Evolutionary conservation across 2,888 invertebrate genomes (phyloP).

Genomic region (Dicranocentrus wangi): DNA sequence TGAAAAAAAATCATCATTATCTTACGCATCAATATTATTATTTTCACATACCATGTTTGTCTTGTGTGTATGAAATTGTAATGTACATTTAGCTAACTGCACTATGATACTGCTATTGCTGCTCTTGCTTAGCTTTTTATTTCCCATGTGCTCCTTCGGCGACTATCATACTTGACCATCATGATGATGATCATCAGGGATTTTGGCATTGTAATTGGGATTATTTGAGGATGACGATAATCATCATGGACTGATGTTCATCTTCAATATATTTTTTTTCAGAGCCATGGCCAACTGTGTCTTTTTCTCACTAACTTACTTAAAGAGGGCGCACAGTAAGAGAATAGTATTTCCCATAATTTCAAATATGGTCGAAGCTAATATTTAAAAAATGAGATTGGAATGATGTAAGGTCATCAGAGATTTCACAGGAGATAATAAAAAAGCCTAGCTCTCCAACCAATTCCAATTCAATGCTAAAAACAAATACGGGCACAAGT

Average conservation of each 20-base stretch:
- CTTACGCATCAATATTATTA: conserved; percentile 12
- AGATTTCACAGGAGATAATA: conserved; percentile 28
- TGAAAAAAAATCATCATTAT: conserved; percentile 4
- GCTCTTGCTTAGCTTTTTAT: no score
- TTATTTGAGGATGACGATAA: conserved; percentile 44
- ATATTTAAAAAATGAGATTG: conserved; percentile 12
- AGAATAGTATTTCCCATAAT: conserved; percentile 24
- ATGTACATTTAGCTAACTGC: background rate
- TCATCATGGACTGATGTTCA: background rate
- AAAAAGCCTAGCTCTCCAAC: background rate
- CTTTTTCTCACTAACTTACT: background rate
- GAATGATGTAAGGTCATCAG: conserved; percentile 38
- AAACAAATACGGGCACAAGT: conserved; percentile 65
- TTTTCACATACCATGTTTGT: conserved; percentile 19
- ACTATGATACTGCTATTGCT: background rate
- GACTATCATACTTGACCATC: conserved; percentile 31
- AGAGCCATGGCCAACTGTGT: conserved; percentile 2
- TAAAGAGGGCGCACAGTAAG: no score
- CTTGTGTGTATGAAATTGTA: conserved; percentile 10
- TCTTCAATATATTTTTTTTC: background rate
- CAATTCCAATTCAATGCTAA: conserved; percentile 24
- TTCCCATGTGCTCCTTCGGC: conserved; percentile 29
- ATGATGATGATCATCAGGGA: conserved; percentile 19
- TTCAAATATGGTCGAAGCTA: background rate
- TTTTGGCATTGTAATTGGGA: conserved; percentile 55